Percentiles rank a stretch among this genome's conserved stretches.
Evolutionary conservation across 2,113 vertebrate genomes (phyloP).

Genomic region (Chionodraco myersi): DNA sequence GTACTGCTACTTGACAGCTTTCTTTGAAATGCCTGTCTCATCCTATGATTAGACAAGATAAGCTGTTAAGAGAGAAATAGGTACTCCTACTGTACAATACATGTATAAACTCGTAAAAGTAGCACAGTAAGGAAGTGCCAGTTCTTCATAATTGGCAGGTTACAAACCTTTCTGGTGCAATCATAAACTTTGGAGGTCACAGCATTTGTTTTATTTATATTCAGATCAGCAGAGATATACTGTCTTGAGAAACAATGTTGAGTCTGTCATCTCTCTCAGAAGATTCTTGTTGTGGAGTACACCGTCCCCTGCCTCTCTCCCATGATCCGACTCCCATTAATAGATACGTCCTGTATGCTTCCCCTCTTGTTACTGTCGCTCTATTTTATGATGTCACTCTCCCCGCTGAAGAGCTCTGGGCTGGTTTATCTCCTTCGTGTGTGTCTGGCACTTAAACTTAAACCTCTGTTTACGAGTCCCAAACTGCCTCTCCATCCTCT

Average conservation of each 20-base stretch:
- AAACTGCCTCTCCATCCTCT: constrained; percentile 72
- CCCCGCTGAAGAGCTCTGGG: constrained; percentile 75
- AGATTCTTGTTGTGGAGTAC: constrained; percentile 54
- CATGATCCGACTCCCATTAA: constrained; percentile 74
- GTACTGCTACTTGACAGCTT: not conserved
- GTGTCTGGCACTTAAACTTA: constrained; percentile 78
- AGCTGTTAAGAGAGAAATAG: not conserved
- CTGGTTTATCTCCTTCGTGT: constrained; percentile 77
- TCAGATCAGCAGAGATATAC: constrained; percentile 34
- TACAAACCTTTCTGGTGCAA: not conserved
- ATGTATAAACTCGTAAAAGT: not conserved
- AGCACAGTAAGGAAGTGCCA: not conserved
- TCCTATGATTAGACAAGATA: constrained; percentile 7
- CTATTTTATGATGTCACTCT: constrained; percentile 80
- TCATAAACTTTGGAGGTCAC: constrained; percentile 29
- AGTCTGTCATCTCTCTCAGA: constrained; percentile 53
- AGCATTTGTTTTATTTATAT: constrained; percentile 38
- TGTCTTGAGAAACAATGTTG: constrained; percentile 41
- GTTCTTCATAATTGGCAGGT: not conserved
- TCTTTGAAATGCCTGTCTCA: constrained; percentile 8
- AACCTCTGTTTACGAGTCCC: constrained; percentile 80
- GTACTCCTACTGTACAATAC: not conserved
- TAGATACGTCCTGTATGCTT: constrained; percentile 77
- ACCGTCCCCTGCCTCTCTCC: constrained; percentile 56
- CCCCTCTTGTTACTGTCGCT: constrained; percentile 76